Evolutionary conservation across 2,888 invertebrate genomes (phyloP), one percentile per base, ranked within the genome.

Genomic region (Oscheius sp.): DNA sequence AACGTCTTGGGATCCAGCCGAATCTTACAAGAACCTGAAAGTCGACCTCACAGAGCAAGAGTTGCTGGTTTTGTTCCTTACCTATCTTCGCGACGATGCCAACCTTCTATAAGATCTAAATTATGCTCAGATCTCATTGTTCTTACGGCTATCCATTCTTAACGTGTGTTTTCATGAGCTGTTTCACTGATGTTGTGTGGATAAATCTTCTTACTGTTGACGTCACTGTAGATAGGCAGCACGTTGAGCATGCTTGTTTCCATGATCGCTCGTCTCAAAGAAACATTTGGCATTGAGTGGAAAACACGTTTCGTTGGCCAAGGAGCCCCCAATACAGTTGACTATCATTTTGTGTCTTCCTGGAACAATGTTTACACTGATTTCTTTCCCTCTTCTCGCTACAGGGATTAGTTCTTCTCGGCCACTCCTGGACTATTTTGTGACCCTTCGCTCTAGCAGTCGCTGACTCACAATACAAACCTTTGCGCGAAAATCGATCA

Each of bases 401-500:
- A 29, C 13, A 63, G 5, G 21, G 63, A 63, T 63, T 63, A 63
- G 29, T 47, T 48, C 63, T 48, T 63, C 29, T 48, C 63, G 63
- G 47, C 11, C 62, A 42, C 66, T 50, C 53, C 66, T 53, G 55
- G 42, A 68, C 55, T 68, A 29, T 68, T 68, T 68, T 68, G 68
- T 68, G 55, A 53, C 53, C 53, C 53, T 55, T 55, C 50, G 50
- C 53, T 21, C 21, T 42, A 55, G 37, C 55, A 55, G 68, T 68
- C 68, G 63, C 48, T 68, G 68, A 68, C 55, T 68, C 68, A 68
- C 55, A 68, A 68, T 55, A 68, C 68, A 68, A 68, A 68, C 68
- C 68, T 55, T 42, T 68, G 68, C 68, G 68, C 68, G 68, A 68
- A 68, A 68, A 68, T 68, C 68, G 68, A 68, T 68, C 55, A 55